Percentiles rank a stretch among this genome's conserved stretches.
phyloP scores from a whole-genome alignment of 2,888 invertebrate species.

The Perithous albicinctus region DNA sequence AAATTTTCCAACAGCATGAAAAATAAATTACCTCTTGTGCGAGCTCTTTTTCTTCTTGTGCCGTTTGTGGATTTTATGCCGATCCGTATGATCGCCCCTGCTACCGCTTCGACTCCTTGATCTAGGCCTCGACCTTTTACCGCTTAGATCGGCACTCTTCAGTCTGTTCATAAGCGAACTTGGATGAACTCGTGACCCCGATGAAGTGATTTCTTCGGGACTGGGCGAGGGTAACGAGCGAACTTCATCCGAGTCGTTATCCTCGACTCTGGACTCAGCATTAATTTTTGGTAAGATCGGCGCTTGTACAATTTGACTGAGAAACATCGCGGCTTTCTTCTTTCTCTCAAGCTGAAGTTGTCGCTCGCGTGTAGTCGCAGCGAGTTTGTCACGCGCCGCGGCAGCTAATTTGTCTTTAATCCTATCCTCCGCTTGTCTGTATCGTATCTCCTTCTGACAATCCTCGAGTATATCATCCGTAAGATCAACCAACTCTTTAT shows the following conservation, averaged over 20 bases:
- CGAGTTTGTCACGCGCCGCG: slow-evolving; percentile 86
- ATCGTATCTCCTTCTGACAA: slow-evolving; percentile 79
- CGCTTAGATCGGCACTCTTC: slow-evolving; percentile 79
- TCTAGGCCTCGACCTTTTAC: slow-evolving; percentile 78
- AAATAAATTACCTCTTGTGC: slow-evolving; percentile 84
- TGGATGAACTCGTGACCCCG: slow-evolving; percentile 71
- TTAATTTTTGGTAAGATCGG: slow-evolving; percentile 64
- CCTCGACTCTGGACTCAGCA: slow-evolving; percentile 67
- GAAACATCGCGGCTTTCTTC: slow-evolving; percentile 93
- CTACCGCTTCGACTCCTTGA: slow-evolving; percentile 71
- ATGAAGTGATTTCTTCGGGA: slow-evolving; percentile 70
- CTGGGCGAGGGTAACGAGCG: slow-evolving; percentile 80
- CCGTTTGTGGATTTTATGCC: slow-evolving; percentile 82
- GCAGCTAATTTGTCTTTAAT: slow-evolving; percentile 87
- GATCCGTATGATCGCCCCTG: slow-evolving; percentile 75
- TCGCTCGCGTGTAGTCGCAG: slow-evolving; percentile 83
- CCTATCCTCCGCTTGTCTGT: slow-evolving; percentile 86
- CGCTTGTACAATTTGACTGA: slow-evolving; percentile 85
- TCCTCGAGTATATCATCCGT: slow-evolving; percentile 83
- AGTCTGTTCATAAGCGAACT: slow-evolving; percentile 80
- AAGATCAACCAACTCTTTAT: slow-evolving; percentile 81
- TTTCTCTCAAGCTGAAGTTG: slow-evolving; percentile 91
- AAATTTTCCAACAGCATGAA: neutral
- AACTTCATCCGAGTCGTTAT: slow-evolving; percentile 80
- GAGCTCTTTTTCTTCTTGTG: slow-evolving; percentile 85